Base-by-base conservation (phyloP, 1,140 invertebrate species). In the Neotoxoptera formosana region DNA sequence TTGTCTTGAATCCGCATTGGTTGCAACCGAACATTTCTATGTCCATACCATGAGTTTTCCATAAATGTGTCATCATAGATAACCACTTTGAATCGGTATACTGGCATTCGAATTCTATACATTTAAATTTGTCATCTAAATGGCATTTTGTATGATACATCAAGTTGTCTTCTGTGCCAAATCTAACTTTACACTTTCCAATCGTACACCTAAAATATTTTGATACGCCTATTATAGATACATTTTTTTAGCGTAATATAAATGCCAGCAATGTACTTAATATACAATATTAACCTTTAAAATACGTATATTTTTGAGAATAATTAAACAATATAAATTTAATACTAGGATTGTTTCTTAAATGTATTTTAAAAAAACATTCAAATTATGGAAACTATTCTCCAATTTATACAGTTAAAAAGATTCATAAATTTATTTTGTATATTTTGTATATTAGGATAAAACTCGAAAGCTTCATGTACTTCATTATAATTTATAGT, bases 31-130 rank as follows among this genome's bases (percentile, higher is more conserved):
- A 97, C 48, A 98, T 95, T 94, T 98, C 97, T 95, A 97, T 96
- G 94, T 98, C 97, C n/a, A 98, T 96, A 81, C 96, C 95, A 95
- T 98, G 97, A 0, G 95, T 94, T 88, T 96, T 96, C 97, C 97
- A 98, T n/a, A 98, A 95, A 95, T 98, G 97, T 41, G 96, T 96
- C 45, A 96, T 96, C n/a, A 98, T 94, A 7, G 96, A 95, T 90
- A 96, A 96, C 96, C 97, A 97, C 30, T 95, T 95, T 0, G 94
- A 60, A 93, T 94, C 94, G 87, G 93, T 94, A 51, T 91, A 90
- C 4, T 56, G 45, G 45, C 93, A 93, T 67, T 93, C 93, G 53
- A 53, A 84, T 86, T 93, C 91, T 14, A 30, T 30, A 17, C 91
- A 93, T 86, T 25, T 83, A 93, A 53, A 93, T 86, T 30, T 41